These are phyloP conservation scores for Callionymus lyra DNA, from an alignment of 2,113 vertebrate species.

Conservation along the genomic window DNA sequence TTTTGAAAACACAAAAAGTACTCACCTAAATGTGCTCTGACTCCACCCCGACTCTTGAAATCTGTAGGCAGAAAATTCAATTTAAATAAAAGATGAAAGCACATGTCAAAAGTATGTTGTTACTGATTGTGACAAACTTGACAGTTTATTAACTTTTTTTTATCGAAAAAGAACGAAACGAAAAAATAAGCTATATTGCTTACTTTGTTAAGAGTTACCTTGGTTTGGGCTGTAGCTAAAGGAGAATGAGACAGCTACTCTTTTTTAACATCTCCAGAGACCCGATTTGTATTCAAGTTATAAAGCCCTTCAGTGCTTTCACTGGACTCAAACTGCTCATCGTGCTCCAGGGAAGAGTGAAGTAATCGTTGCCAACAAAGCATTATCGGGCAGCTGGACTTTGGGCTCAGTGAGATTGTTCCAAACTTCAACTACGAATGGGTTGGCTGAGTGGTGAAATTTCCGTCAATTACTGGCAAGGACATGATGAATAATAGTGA, in stretches of 20 bases:
- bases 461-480: too few relatives aligned
- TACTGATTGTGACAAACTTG: too few relatives aligned
- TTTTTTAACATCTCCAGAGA: constrained; percentile 12
- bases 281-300: constrained; percentile 7
- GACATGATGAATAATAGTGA: too few relatives aligned
- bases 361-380: constrained; percentile 7
- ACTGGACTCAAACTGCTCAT: neutral
- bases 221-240: constrained; percentile 2
- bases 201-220: neutral
- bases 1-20: too few relatives aligned
- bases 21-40: too few relatives aligned
- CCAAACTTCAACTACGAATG: neutral
- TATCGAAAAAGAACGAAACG: too few relatives aligned
- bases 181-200: neutral
- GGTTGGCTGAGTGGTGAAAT: too few relatives aligned
- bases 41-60: too few relatives aligned
- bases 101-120: too few relatives aligned
- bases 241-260: constrained; percentile 1
- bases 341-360: constrained; percentile 13
- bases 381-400: neutral
- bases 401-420: neutral
- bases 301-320: constrained; percentile 8
- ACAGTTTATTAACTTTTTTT: too few relatives aligned
- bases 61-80: too few relatives aligned
- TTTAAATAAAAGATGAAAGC: too few relatives aligned